These are phyloP conservation scores for Daubentonia madagascariensis DNA, from an alignment of 2,113 vertebrate genomes.

Conservation along the genomic window DNA sequence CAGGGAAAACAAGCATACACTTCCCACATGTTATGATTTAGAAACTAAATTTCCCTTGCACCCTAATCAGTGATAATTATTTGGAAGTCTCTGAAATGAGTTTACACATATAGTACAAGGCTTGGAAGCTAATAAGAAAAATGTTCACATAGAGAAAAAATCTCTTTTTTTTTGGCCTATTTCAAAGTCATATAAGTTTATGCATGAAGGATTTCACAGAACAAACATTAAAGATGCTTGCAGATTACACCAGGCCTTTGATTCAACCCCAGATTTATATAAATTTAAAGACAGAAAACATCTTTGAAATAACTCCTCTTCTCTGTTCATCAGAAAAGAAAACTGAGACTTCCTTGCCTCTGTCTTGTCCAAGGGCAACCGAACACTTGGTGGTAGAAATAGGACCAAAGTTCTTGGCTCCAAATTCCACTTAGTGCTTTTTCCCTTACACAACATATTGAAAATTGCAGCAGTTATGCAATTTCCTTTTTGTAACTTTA, in stretches of 20 bases:
- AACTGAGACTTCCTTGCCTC: neutral
- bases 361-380: neutral
- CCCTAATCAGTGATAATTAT: constrained; percentile 29
- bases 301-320: neutral
- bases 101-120: neutral
- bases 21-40: constrained; percentile 33
- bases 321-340: neutral
- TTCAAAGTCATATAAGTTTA: neutral
- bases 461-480: neutral
- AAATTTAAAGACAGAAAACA: neutral
- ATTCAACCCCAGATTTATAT: neutral
- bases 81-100: neutral
- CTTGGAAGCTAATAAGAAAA: neutral
- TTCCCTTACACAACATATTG: neutral
- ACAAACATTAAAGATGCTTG: neutral
- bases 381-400: neutral
- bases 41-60: constrained; percentile 27
- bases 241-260: neutral
- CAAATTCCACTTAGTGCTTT: neutral
- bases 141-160: neutral
- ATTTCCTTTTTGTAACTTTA: neutral
- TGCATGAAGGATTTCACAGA: neutral
- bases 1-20: neutral
- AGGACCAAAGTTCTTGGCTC: neutral
- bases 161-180: neutral